Conservation (phyloP, 2,113 vertebrate genomes). For the Colaptes auratus region DNA sequence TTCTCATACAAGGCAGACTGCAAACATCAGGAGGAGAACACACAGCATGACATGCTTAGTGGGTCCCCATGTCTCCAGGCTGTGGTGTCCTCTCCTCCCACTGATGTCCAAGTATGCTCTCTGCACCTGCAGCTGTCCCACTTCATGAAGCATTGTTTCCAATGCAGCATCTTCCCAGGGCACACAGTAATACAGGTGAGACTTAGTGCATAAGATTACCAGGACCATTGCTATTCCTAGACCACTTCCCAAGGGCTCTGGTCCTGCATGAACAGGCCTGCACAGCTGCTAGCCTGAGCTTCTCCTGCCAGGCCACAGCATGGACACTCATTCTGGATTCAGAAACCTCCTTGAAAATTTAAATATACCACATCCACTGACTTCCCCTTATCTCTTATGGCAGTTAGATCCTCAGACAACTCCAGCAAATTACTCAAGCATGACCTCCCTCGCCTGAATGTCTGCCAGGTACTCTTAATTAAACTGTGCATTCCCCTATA, state of each 20-base stretch:
- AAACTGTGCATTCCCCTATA: conserved; percentile 29
- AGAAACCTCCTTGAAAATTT: not conserved
- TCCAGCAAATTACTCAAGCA: conserved; percentile 46
- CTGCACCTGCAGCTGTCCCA: not conserved
- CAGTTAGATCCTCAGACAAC: conserved; percentile 49
- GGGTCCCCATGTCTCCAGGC: not conserved
- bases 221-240: not conserved
- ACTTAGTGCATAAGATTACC: not conserved
- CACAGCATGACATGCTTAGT: accelerated
- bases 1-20: not conserved
- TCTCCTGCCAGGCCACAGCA: not conserved
- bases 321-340: not conserved
- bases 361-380: not conserved
- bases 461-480: conserved; percentile 67
- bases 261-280: not conserved
- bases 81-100: not conserved
- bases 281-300: not conserved
- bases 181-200: not conserved
- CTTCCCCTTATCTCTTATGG: conserved; percentile 12
- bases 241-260: accelerated
- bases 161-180: accelerated
- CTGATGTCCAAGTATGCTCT: accelerated
- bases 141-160: not conserved
- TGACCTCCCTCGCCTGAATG: conserved; percentile 44
- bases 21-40: not conserved